These are phyloP conservation scores for Cygnus buccinator DNA, from an alignment of 2,113 vertebrate genomes.

Conservation along the genomic window DNA sequence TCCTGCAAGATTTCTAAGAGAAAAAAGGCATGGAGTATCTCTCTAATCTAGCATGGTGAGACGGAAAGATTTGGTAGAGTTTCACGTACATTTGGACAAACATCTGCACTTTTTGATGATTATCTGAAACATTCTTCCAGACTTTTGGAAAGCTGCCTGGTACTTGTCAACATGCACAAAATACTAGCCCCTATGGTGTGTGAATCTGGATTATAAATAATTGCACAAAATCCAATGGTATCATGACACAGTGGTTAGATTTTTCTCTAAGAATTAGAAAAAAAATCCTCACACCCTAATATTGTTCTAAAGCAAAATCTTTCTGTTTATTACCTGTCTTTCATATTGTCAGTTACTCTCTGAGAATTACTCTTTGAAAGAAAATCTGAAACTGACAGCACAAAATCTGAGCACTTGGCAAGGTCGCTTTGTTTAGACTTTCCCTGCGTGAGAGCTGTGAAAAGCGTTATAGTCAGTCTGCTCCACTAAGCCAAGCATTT, in stretches of 20 bases:
- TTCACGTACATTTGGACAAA: background rate
- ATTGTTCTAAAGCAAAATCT: background rate
- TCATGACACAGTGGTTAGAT: background rate
- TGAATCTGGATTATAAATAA: background rate
- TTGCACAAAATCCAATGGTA: background rate
- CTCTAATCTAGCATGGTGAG: background rate
- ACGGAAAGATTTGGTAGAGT: background rate
- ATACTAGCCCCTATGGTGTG: background rate
- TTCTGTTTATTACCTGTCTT: background rate
- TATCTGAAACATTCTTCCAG: background rate
- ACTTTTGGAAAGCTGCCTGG: background rate
- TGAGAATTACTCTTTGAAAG: background rate
- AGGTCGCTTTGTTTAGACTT: background rate
- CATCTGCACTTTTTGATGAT: background rate
- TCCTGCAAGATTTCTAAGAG: background rate
- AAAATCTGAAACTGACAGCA: background rate
- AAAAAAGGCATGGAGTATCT: background rate
- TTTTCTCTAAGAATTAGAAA: background rate
- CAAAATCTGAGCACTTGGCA: background rate
- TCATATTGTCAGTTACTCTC: background rate
- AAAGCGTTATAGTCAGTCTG: background rate
- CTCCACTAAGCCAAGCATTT: slow-evolving; percentile 22
- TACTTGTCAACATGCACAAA: background rate
- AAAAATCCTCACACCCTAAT: background rate
- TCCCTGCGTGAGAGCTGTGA: background rate